Conservation (phyloP, 2,797 vertebrate genomes). For the Darevskia nairensis region DNA sequence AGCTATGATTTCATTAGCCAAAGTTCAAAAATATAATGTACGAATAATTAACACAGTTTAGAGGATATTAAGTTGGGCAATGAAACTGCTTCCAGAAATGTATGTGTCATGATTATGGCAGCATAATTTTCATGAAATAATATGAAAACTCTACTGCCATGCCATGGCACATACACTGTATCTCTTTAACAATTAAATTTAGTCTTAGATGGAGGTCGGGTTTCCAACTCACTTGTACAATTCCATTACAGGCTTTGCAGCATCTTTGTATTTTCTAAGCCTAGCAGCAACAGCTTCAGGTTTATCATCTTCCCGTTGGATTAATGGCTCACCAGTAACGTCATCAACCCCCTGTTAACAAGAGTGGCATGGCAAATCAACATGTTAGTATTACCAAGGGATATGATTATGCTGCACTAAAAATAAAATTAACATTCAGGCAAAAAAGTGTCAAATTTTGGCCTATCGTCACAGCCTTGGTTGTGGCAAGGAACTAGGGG, state of each 20-base stretch:
- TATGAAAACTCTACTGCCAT: not conserved
- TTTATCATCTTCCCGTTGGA: slow-evolving; percentile 92
- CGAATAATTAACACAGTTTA: not conserved
- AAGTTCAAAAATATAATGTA: not conserved
- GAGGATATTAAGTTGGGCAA: not conserved
- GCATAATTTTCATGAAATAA: not conserved
- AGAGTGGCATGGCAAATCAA: not conserved
- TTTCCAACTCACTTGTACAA: slow-evolving; percentile 89
- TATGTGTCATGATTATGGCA: too few species aligned
- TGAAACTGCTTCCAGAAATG: not conserved
- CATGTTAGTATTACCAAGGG: not conserved
- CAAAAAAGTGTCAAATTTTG: not conserved
- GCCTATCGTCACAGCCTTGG: not conserved
- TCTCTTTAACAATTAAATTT: not conserved
- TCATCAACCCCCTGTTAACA: slow-evolving; percentile 88
- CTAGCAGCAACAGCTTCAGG: slow-evolving; percentile 88
- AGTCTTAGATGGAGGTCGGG: not conserved
- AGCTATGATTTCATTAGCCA: not conserved
- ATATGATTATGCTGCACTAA: not conserved
- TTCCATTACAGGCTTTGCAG: slow-evolving; percentile 93
- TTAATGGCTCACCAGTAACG: slow-evolving; percentile 87
- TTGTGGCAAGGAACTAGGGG: not conserved
- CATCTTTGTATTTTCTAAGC: slow-evolving; percentile 94
- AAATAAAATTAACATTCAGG: not conserved
- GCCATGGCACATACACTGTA: not conserved